phyloP scores from a whole-genome alignment of 2,113 vertebrate genomes.

The Phylloscopus whistleri region DNA sequence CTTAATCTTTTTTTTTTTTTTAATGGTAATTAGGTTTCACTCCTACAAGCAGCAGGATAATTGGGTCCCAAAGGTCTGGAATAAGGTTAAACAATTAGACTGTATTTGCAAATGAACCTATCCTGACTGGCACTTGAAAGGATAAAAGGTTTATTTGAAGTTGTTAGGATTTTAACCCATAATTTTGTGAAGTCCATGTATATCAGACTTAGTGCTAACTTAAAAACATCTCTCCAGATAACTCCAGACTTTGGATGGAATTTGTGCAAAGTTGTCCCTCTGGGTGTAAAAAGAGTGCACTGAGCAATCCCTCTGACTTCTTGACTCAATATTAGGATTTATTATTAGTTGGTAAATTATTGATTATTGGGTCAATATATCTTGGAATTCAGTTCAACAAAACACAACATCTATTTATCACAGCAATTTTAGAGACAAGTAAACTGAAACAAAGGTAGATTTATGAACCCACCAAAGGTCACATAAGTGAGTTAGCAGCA shows the following conservation, averaged over 20 bases:
- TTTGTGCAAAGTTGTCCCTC: neutral
- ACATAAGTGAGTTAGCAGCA: neutral
- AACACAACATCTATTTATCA: slow-evolving; percentile 8
- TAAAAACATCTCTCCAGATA: neutral
- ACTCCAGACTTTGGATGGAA: neutral
- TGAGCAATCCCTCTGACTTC: neutral
- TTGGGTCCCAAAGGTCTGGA: slow-evolving; percentile 48
- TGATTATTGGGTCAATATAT: slow-evolving; percentile 24
- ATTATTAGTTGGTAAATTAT: slow-evolving; percentile 21
- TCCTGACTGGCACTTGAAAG: slow-evolving; percentile 46
- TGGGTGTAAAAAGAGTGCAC: neutral
- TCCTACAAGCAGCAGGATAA: slow-evolving; percentile 23
- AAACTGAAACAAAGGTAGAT: slow-evolving; percentile 21
- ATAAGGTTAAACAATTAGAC: slow-evolving; percentile 51
- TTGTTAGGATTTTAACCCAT: neutral
- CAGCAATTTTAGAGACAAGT: neutral
- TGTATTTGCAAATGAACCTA: slow-evolving; percentile 17
- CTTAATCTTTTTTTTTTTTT: neutral
- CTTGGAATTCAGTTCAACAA: slow-evolving; percentile 25
- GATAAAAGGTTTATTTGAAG: slow-evolving; percentile 48
- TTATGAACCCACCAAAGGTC: slow-evolving; percentile 28
- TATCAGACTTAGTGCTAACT: neutral
- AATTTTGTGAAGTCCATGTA: neutral
- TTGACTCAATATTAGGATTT: slow-evolving; percentile 8
- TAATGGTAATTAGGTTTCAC: neutral